A percentile compares a stretch with the other conserved stretches of the same genome.
Conservation (phyloP, 1,140 invertebrate genomes). For the Brachionus asplanchnoidis region DNA sequence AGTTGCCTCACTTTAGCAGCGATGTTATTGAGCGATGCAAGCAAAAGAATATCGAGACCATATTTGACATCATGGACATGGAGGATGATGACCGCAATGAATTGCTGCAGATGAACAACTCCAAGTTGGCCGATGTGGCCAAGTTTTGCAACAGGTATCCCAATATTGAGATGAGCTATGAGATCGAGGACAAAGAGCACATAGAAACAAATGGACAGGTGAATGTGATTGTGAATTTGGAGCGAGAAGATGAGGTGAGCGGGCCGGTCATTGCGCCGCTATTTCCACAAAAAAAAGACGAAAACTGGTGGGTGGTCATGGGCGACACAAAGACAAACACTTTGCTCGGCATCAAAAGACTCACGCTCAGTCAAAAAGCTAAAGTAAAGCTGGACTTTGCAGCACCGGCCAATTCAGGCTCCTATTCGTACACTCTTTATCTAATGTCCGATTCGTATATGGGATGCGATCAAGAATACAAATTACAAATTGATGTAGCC, state of each 20-base stretch:
- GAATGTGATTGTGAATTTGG: slow-evolving; percentile 81
- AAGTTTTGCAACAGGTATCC: slow-evolving; percentile 97
- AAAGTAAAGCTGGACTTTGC: slow-evolving; percentile 92
- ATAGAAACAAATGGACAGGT: not conserved
- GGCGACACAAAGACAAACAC: slow-evolving; percentile 91
- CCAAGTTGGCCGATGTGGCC: slow-evolving; percentile 92
- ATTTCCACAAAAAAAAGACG: slow-evolving; percentile 96
- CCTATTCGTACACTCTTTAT: slow-evolving; percentile 86
- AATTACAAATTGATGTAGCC: slow-evolving; percentile 61
- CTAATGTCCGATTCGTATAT: slow-evolving; percentile 99
- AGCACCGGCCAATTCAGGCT: slow-evolving; percentile 68
- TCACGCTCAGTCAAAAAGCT: slow-evolving; percentile 86
- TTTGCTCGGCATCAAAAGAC: slow-evolving; percentile 87
- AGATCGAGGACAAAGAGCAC: slow-evolving; percentile 47
- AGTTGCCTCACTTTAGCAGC: slow-evolving; percentile 85
- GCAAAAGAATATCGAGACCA: slow-evolving; percentile 85
- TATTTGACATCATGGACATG: slow-evolving; percentile 97
- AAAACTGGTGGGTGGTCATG: slow-evolving; percentile 99
- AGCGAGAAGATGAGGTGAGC: slow-evolving; percentile 91
- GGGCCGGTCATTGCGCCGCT: slow-evolving; percentile 91
- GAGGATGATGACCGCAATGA: slow-evolving; percentile 86
- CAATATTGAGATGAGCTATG: slow-evolving; percentile 81
- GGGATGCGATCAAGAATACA: slow-evolving; percentile 92
- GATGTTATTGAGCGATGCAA: slow-evolving; percentile 86
- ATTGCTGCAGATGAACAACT: slow-evolving; percentile 70